Conservation (phyloP, 2,797 vertebrate genomes). For the Fistularia tabacaria region DNA sequence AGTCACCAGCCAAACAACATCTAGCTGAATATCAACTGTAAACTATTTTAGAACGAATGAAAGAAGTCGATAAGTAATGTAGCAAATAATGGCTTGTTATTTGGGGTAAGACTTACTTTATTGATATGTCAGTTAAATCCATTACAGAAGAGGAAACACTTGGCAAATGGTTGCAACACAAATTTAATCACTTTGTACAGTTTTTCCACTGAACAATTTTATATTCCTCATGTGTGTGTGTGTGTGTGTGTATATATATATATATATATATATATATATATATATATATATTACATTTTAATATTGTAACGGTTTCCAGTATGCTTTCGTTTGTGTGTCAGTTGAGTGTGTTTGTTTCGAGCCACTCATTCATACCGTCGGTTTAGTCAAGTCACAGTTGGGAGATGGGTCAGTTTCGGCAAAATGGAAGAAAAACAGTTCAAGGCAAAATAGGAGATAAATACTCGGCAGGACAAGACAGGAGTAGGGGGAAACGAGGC, state of each 20-base stretch:
- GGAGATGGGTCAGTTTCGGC: slow-evolving; percentile 67
- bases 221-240: slow-evolving; percentile 42
- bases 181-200: slow-evolving; percentile 79
- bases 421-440: slow-evolving; percentile 51
- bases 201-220: slow-evolving; percentile 81
- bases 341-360: slow-evolving; percentile 77
- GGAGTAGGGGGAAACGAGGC: slow-evolving; percentile 58
- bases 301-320: slow-evolving; percentile 67
- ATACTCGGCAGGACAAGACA: slow-evolving; percentile 73
- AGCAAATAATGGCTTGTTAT: no score
- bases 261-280: slow-evolving; percentile 67
- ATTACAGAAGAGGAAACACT: no score
- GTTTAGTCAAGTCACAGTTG: slow-evolving; percentile 81
- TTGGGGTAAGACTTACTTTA: no score
- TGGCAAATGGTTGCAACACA: slow-evolving; percentile 32
- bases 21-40: no score
- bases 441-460: slow-evolving; percentile 68
- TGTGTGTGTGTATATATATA: no score
- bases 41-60: no score
- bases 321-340: slow-evolving; percentile 80
- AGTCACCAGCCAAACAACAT: no score
- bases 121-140: no score
- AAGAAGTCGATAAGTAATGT: no score
- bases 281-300: slow-evolving; percentile 71
- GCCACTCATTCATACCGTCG: slow-evolving; percentile 84